These are phyloP conservation scores for Exaiptasia diaphana DNA, from an alignment of 64 coral and sea anemone species.

Conservation along the genomic window DNA sequence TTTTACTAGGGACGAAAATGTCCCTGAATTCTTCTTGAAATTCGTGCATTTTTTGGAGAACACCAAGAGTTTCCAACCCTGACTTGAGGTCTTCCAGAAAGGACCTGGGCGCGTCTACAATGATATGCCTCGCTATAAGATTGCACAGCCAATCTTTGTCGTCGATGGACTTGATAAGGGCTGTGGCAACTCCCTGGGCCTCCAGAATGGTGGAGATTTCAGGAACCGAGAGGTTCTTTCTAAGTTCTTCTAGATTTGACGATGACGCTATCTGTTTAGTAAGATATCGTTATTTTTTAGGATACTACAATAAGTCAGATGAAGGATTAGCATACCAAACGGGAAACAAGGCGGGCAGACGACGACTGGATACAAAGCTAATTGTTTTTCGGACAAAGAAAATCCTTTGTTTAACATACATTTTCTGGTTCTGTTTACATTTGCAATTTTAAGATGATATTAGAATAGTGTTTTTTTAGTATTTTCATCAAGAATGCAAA, in stretches of 20 bases:
- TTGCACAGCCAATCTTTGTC: neutral
- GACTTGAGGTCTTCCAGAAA: conserved; percentile 14
- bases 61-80: conserved; percentile 23
- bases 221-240: neutral
- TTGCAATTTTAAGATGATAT: too few relatives aligned
- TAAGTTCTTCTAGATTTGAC: neutral
- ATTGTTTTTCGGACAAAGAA: too few relatives aligned
- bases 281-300: neutral
- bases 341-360: too few relatives aligned
- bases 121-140: neutral
- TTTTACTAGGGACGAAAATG: neutral
- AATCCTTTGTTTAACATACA: too few relatives aligned
- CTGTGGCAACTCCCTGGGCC: neutral
- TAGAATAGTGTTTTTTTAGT: too few relatives aligned
- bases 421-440: too few relatives aligned
- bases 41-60: neutral
- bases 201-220: conserved; percentile 15
- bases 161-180: neutral
- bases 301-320: neutral
- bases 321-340: conserved; percentile 9
- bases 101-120: conserved; percentile 23
- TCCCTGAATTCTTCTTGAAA: conserved; percentile 40
- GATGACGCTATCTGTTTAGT: conserved; percentile 26
- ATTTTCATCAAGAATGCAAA: too few relatives aligned
- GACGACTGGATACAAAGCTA: too few relatives aligned